Base-by-base conservation (phyloP, 2,113 vertebrate genomes). In the Isurus oxyrinchus region DNA sequence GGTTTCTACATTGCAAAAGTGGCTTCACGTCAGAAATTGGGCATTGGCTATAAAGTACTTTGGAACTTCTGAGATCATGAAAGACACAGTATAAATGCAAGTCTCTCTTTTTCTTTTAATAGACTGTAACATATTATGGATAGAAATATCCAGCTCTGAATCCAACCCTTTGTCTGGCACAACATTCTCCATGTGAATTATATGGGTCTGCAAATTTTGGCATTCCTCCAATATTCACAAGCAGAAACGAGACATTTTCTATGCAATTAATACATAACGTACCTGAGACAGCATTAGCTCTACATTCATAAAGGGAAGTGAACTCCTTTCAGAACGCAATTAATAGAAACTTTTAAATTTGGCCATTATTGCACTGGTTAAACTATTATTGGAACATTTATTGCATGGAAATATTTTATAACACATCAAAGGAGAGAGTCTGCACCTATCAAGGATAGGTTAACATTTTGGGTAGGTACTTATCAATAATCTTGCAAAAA, bases 171-270 rank as follows among this genome's bases (percentile, higher is more conserved):
- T 19, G 57, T 91, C 31, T 59, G 31, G 88, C 88, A 91, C 11
- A n/a, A 59, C 88, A 91, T 91, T 91, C 55, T 57, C 86, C 49
- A 55, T 31, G 86, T 55, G 49, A 88, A 88, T 91, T 57, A 91
- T 57, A 91, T 59, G 55, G 11, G 53, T 35, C 55, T 91, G 88
- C 55, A 57, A 91, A 35, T 31, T 35, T 57, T 61, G 55, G 55
- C 88, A 59, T 90, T 90, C 27, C 11, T 35, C 55, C 87, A 90
- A 35, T 40, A 31, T 40, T 40, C 90, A 94, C 81, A 84, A 84
- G 14, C 81, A 84, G 81, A 49, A 63, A 66, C 40, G 57, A 40
- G 59, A 40, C 40, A 63, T n/a, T 63, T 61, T 35, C 27, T 19
- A 55, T 7, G 11, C n/a, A 61, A 61, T 93, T 94, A 66, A 94